Percentiles rank a stretch among this genome's conserved stretches.
Evolutionary conservation across 2,113 vertebrate genomes (phyloP).

Genomic region (Nettapus auritus): DNA sequence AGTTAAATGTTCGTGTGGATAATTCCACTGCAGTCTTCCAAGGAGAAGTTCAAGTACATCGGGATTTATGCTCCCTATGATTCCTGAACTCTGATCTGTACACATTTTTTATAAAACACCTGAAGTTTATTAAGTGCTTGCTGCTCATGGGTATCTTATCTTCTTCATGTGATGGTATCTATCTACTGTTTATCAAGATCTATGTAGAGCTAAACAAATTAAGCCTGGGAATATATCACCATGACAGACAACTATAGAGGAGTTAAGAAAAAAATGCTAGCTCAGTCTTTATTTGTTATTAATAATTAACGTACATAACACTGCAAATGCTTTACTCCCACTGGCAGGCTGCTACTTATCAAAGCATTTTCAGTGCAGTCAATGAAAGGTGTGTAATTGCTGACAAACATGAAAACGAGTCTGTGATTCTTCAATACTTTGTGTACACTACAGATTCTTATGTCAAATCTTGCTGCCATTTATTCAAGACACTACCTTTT

Average conservation of each 20-base stretch:
- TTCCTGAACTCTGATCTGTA: background rate
- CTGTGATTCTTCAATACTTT: background rate
- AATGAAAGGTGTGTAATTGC: constrained; percentile 5
- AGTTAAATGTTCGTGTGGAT: background rate
- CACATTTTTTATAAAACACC: background rate
- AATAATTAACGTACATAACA: background rate
- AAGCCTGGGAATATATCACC: background rate
- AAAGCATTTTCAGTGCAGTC: background rate
- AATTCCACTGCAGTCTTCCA: constrained; percentile 16
- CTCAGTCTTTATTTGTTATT: background rate
- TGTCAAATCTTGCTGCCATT: background rate
- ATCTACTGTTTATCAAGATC: background rate
- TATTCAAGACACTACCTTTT: background rate
- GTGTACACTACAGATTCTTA: background rate
- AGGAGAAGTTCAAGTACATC: background rate
- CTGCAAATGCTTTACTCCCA: background rate
- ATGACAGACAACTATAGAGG: background rate
- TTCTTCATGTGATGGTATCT: background rate
- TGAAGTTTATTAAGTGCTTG: constrained; percentile 6
- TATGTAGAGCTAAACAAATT: background rate
- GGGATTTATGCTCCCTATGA: background rate
- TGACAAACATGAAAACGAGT: background rate
- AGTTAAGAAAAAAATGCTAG: background rate
- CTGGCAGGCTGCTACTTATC: background rate
- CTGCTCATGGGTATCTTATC: background rate